Evolutionary conservation across 2,797 vertebrate genomes (phyloP), one percentile per base, ranked within the genome.

Genomic region (Remorina albescens): DNA sequence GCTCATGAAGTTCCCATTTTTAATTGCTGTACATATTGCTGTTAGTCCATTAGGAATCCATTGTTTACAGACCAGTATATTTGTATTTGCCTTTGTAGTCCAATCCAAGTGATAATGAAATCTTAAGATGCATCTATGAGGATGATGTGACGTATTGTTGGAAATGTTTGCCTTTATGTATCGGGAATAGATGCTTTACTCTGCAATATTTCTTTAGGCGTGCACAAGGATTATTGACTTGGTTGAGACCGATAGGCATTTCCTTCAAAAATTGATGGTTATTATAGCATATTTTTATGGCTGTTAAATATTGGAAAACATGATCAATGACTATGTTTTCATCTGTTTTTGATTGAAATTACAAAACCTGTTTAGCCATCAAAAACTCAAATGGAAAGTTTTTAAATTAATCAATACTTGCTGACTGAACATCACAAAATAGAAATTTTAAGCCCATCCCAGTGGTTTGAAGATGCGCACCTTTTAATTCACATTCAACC

Each of bases 131-230:
- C 60, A 74, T 71, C 53, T 36, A 26, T 55, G 26, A 61, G 66
- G 54, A 61, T 68, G 54, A 80, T 62, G 53, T 60, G 73, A 83
- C 21, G 55, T 26, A 21, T n/a, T n/a, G n/a, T 15, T 53, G 23
- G 19, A 72, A 28, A 74, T 51, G 16, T 67, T 74, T 71, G 32
- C 54, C 7, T 75, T 74, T 1, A 23, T 67, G 34, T 36, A 37
- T 81, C 46, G 44, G 26, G 78, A 81, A 49, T 25, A 32, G 21
- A 67, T 46, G 25, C 54, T 46, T 83, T 70, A 50, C 67, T 67
- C 13, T 57, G 37, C 39, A 71, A 44, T 37, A 65, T 72, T 78
- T 66, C 19, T 74, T 71, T 66, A 25, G 47, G 15, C 77, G n/a
- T 62, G 36, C 62, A 62, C 21, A 70, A 75, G 13, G 12, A 47